Evolutionary conservation across 2,113 vertebrate species (phyloP), one percentile per base, ranked within the genome.

Genomic region (Macroglossus sobrinus): DNA sequence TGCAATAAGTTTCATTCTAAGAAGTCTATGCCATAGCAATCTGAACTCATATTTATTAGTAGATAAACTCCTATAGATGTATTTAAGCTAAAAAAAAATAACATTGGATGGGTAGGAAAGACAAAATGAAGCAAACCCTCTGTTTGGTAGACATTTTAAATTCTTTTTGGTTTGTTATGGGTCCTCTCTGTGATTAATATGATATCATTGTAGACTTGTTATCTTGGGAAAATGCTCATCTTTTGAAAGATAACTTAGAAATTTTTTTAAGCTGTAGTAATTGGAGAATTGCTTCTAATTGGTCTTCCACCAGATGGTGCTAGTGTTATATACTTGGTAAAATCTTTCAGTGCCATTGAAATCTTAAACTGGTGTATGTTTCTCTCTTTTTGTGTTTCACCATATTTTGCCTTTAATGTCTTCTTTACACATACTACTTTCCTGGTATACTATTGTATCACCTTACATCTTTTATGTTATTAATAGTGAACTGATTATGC

Each of bases 241-340:
- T 69, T 95, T 95, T 90, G 66, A 85, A 75, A 78, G n/a, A 59
- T 43, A 82, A 40, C 14, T 84, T 61, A 63, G 28, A 40, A 35
- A 30, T 74, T 90, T 87, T 76, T 69, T 53, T 66, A 33, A 38
- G 2, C 21, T 95, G 45, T 38, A 40, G 10, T 74, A 21, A 47
- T 76, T n/a, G 43, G 81, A 79, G 71, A 91, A 50, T 35, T 80
- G 91, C 40, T 86, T 95, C 19, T 92, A 66, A 76, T 66, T 68
- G 84, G 50, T 68, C 11, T 61, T 43, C 98, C 99, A 98, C 96
- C 98, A 99, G 99, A 96, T 98, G 99, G 99, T 97, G 98, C 98
- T 97, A 66, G 96, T 97, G 97, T 96, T 97, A 97, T 96, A 71
- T 7, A 64, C 76, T 96, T 98, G 30, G 6, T 61, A 64, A 74